These are phyloP conservation scores for Scleropages formosus DNA, from an alignment of 2,797 vertebrate species.

Conservation along the genomic window DNA sequence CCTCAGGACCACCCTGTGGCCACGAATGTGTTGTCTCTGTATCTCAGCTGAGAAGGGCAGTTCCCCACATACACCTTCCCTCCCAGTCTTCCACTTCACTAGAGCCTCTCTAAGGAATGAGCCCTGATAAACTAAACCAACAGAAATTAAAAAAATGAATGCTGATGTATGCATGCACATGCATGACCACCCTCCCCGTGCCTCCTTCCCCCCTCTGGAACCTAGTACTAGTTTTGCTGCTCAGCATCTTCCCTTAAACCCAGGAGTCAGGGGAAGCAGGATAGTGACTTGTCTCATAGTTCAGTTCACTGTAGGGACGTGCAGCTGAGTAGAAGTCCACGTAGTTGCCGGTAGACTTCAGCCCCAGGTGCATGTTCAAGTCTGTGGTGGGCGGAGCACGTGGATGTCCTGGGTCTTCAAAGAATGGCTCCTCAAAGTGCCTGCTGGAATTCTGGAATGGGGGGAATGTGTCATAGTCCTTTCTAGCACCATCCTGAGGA, in stretches of 20 bases:
- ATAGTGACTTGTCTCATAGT: constrained; percentile 99
- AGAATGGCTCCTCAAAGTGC: constrained; percentile 95
- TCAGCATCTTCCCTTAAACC: constrained; percentile 74
- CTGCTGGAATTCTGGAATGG: constrained; percentile 92
- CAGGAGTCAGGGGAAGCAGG: constrained; percentile 98
- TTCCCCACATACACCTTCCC: neutral
- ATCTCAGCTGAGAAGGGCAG: too few species aligned
- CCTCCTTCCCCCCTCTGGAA: constrained; percentile 51
- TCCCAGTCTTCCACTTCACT: constrained; percentile 28
- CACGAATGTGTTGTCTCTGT: too few species aligned
- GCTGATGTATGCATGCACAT: constrained; percentile 98
- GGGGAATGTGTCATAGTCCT: constrained; percentile 89
- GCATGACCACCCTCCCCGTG: constrained; percentile 70
- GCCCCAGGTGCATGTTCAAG: constrained; percentile 97
- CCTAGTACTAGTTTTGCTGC: too few species aligned
- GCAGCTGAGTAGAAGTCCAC: constrained; percentile 99
- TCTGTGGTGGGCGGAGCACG: constrained; percentile 87
- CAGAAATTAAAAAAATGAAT: constrained; percentile 67
- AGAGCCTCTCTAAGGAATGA: constrained; percentile 27
- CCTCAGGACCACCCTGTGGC: too few species aligned
- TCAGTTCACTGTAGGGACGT: constrained; percentile 98
- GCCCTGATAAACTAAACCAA: constrained; percentile 74
- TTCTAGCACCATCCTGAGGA: constrained; percentile 79
- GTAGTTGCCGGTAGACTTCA: constrained; percentile 99
- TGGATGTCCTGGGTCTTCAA: constrained; percentile 91